Evolutionary conservation across 2,113 vertebrate species (phyloP).

Genomic region (Sylvilagus bachmani): DNA sequence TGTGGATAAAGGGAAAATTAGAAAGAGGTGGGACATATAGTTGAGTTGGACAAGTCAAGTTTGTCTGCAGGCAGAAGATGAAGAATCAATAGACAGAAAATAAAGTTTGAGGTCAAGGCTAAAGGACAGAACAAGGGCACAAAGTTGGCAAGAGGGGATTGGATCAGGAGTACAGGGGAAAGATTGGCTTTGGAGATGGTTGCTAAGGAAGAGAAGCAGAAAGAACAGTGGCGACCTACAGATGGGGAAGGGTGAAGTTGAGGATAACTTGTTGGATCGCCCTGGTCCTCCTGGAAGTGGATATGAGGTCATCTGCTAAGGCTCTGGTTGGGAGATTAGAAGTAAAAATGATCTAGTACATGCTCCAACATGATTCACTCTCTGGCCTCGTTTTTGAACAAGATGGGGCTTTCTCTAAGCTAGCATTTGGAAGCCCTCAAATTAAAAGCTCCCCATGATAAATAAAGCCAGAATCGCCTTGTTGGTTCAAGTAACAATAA

Average conservation of each 20-base stretch:
- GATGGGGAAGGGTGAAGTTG: neutral
- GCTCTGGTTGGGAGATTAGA: neutral
- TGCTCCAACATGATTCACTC: neutral
- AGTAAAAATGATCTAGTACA: neutral
- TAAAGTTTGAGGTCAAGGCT: neutral
- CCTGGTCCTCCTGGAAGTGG: neutral
- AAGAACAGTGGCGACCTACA: neutral
- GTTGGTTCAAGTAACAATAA: conserved; percentile 45
- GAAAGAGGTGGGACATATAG: neutral
- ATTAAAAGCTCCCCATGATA: neutral
- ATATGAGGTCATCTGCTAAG: neutral
- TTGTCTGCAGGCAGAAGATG: neutral
- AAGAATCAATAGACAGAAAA: neutral
- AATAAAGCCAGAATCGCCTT: neutral
- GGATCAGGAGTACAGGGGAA: neutral
- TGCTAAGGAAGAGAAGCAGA: neutral
- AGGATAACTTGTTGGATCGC: neutral
- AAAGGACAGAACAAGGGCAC: neutral
- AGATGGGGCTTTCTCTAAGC: neutral
- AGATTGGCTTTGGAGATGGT: neutral
- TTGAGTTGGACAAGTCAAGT: neutral
- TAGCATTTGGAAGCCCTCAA: conserved; percentile 40
- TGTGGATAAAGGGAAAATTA: neutral
- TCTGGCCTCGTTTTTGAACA: neutral
- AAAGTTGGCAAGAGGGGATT: neutral